phyloP scores from a whole-genome alignment of 2,797 vertebrate species.

The Karalla daura region DNA sequence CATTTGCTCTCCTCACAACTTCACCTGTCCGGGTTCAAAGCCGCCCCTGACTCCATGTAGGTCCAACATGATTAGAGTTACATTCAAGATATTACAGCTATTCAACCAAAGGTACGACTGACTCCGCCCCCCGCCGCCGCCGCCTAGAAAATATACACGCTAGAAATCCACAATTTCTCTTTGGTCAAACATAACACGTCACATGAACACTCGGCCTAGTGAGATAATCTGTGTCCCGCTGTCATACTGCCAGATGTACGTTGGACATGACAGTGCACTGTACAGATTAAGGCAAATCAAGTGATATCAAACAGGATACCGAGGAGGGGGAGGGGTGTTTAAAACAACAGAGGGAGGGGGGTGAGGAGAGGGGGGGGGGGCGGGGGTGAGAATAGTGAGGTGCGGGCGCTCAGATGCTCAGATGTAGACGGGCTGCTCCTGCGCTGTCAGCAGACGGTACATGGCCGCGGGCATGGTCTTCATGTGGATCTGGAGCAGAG shows the following conservation, averaged over 20 bases:
- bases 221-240: constrained; percentile 67
- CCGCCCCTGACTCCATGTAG: constrained; percentile 53
- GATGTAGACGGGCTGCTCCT: constrained; percentile 87
- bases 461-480: constrained; percentile 99
- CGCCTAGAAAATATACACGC: constrained; percentile 84
- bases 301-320: constrained; percentile 61
- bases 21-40: constrained; percentile 7
- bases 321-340: constrained; percentile 24
- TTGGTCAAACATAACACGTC: constrained; percentile 75
- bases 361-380: constrained; percentile 20
- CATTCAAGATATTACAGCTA: constrained; percentile 78
- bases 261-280: constrained; percentile 59
- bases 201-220: constrained; percentile 64
- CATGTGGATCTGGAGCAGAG: constrained; percentile 92
- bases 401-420: constrained; percentile 77
- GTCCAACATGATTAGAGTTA: constrained; percentile 74
- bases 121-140: constrained; percentile 76
- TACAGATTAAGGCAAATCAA: constrained; percentile 84
- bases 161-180: constrained; percentile 72
- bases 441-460: constrained; percentile 97
- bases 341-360: constrained; percentile 25
- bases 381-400: background rate
- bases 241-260: constrained; percentile 41
- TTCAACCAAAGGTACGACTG: constrained; percentile 78
- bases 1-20: constrained; percentile 36